These are phyloP conservation scores for Drosophila merina DNA, from an alignment of 2,888 invertebrate genomes.

Conservation along the genomic window DNA sequence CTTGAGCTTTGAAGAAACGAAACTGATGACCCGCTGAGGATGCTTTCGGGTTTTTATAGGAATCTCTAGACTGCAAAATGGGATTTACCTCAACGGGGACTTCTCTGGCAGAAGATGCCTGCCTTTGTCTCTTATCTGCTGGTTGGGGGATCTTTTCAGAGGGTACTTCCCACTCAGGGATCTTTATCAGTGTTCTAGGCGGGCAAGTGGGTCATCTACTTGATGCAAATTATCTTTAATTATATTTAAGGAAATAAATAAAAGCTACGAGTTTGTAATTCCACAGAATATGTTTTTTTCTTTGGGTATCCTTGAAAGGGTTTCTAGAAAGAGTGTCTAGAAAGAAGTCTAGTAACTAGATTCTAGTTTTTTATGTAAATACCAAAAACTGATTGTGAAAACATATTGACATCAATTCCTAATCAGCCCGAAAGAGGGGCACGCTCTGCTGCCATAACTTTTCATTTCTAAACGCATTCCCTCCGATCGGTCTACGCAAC, in stretches of 20 bases:
- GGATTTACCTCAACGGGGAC: slow-evolving; percentile 37
- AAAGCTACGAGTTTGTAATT: no score
- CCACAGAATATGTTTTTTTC: not conserved
- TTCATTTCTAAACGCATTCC: slow-evolving; percentile 69
- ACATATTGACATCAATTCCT: slow-evolving; percentile 11
- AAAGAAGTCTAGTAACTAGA: not conserved
- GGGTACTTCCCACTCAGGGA: slow-evolving; percentile 23
- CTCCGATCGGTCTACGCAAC: slow-evolving; percentile 63
- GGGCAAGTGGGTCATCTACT: not conserved
- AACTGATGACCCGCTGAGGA: slow-evolving; percentile 31
- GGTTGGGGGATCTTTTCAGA: slow-evolving; percentile 8
- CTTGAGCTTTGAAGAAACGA: not conserved
- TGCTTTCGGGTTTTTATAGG: slow-evolving; percentile 23
- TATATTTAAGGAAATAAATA: not conserved
- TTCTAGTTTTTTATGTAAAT: slow-evolving; percentile 6
- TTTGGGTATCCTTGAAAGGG: not conserved
- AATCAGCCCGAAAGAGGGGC: slow-evolving; percentile 12
- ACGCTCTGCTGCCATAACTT: slow-evolving; percentile 58
- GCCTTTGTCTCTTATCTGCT: slow-evolving; percentile 21
- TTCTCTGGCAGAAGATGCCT: not conserved
- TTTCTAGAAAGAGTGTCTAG: not conserved
- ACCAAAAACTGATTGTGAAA: slow-evolving; percentile 9
- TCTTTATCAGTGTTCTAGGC: slow-evolving; percentile 17
- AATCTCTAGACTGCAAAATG: not conserved
- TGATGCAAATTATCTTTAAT: not conserved